Evolutionary conservation across 2,888 invertebrate species (phyloP), one percentile per base, ranked within the genome.

Genomic region (Congeria kusceri): DNA sequence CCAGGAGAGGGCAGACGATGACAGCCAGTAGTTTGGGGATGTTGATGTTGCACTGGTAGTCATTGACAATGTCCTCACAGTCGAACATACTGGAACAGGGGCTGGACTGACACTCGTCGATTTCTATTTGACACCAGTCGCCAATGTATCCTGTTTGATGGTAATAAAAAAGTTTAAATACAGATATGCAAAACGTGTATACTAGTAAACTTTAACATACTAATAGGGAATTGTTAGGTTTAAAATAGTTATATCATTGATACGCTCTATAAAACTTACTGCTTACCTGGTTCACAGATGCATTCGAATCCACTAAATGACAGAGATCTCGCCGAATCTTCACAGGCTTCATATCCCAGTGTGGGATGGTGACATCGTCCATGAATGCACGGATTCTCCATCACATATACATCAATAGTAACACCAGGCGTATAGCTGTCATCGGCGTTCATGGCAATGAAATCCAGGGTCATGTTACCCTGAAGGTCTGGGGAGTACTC

Each of bases 31-130:
- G 61, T n/a, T 85, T 75, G 3, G 76, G 83, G 11, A 80, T 69
- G 63, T 84, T 87, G 56, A 87, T 74, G 28, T 73, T 80, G 61
- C 87, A 87, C n/a, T 69, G 59, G 59, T 85, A 84, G 18, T 28
- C 62, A 28, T 70, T 78, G 13, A 83, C 61, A 23, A 65, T 59
- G 62, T 86, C 80, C 46, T 78, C 66, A 46, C 86, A 86, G 62
- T 86, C 86, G 62, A 73, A 86, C 61, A 86, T 56, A 7, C 71
- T 32, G 7, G 83, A 68, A 69, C 86, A 86, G 11, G 85, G 83
- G 0, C 64, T 66, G 3, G 62, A 28, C 3, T 66, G 27, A 66
- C 85, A 85, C 67, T 86, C 86, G 56, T 86, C 72, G 9, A 77
- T 84, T 18, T 86, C 83, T 3, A 56, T 81, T 53, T 86, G 67